A percentile compares a stretch with the other conserved stretches of the same genome.
Conservation (phyloP, 2,113 vertebrate genomes). For the Podilymbus podiceps region DNA sequence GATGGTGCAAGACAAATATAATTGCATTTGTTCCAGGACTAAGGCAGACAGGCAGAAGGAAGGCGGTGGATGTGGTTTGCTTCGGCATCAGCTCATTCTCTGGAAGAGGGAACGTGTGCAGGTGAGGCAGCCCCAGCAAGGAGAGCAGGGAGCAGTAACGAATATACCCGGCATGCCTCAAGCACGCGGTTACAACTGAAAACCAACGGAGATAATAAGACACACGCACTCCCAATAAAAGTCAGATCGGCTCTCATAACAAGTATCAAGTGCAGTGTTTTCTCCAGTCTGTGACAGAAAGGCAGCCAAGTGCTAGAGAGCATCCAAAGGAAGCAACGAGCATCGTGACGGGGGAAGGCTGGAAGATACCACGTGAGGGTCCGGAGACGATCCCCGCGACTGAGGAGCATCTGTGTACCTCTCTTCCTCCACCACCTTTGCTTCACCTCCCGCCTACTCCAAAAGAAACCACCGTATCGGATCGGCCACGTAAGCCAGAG, state of each 20-base stretch:
- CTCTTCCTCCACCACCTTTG: neutral
- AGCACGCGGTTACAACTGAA: neutral
- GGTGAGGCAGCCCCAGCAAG: neutral
- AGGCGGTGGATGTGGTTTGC: neutral
- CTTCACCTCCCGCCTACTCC: neutral
- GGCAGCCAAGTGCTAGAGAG: neutral
- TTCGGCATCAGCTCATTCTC: neutral
- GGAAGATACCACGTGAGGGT: neutral
- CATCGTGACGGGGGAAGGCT: fast-evolving
- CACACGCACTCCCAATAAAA: neutral
- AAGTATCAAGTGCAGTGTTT: neutral
- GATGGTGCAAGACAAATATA: slow-evolving; percentile 45
- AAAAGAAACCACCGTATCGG: neutral
- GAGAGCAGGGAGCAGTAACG: neutral
- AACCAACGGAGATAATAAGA: neutral
- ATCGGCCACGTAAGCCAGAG: neutral
- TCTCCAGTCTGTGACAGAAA: neutral
- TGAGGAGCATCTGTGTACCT: neutral
- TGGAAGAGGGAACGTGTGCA: neutral
- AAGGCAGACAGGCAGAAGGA: neutral
- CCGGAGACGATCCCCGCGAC: fast-evolving
- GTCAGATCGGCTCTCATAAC: neutral
- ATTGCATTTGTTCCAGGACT: slow-evolving; percentile 42
- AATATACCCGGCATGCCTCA: neutral
- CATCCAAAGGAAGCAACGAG: neutral